Conservation (phyloP, 2,113 vertebrate species). For the Tragelaphus imberbis region DNA sequence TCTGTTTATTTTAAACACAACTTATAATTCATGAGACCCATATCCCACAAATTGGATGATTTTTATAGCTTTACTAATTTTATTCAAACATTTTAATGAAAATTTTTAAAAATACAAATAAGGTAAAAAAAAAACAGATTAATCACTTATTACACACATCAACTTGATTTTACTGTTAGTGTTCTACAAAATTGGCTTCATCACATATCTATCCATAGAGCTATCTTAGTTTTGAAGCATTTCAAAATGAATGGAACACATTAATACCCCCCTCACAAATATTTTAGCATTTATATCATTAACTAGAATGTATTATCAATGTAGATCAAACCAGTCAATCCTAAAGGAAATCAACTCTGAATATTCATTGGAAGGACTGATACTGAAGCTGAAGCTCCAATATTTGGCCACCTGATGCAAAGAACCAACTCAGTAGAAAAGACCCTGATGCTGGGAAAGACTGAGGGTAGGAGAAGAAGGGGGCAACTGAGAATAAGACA, state of each 20-base stretch:
- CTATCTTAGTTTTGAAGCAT: background rate
- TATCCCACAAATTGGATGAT: background rate
- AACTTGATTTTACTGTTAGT: rapidly evolving
- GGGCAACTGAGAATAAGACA: background rate
- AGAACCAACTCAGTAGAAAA: background rate
- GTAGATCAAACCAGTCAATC: background rate
- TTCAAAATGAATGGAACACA: rapidly evolving
- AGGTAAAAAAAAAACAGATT: background rate
- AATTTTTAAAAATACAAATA: background rate
- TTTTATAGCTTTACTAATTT: background rate
- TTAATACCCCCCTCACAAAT: no score
- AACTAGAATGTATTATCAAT: background rate
- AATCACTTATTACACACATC: rapidly evolving
- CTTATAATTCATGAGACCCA: background rate
- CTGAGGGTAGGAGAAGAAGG: background rate
- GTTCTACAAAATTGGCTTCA: rapidly evolving
- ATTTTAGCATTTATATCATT: background rate
- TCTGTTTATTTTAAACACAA: background rate
- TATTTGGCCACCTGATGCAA: background rate
- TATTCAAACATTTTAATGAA: background rate
- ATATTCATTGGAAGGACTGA: background rate
- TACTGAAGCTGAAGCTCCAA: background rate
- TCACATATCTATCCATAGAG: rapidly evolving
- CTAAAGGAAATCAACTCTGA: background rate
- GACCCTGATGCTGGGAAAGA: background rate